Percentiles rank a stretch among this genome's conserved stretches.
These are phyloP conservation scores for Aporophyla nigra DNA, from an alignment of 2,888 invertebrate species.

Conservation along the genomic window DNA sequence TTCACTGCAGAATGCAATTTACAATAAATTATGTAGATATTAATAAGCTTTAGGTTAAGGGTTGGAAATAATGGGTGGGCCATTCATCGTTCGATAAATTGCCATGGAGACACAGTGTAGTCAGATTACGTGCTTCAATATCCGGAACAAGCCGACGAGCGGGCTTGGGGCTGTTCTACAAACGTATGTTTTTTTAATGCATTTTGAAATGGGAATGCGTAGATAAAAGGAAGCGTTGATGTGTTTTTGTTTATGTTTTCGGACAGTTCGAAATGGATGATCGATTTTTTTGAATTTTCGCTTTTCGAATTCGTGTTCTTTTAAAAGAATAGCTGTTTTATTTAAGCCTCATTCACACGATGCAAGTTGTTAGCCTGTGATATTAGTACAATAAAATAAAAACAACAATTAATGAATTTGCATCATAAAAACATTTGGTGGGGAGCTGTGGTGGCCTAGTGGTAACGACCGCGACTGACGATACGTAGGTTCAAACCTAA, in stretches of 20 bases:
- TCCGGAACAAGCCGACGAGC: conserved; percentile 83
- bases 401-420: not conserved
- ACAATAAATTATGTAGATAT: conserved; percentile 91
- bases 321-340: not conserved
- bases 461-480: too few species aligned
- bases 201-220: conserved; percentile 59
- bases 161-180: conserved; percentile 59
- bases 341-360: not conserved
- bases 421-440: not conserved
- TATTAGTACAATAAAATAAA: not conserved
- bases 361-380: not conserved
- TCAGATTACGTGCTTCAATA: conserved; percentile 91
- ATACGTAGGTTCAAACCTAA: too few species aligned
- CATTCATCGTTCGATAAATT: conserved; percentile 90
- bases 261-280: conserved; percentile 27
- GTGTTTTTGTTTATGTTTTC: conserved; percentile 60
- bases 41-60: conserved; percentile 90
- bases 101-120: conserved; percentile 88
- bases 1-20: conserved; percentile 89
- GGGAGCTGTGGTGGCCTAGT: too few species aligned
- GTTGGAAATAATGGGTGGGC: conserved; percentile 87
- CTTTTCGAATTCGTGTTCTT: conserved; percentile 13
- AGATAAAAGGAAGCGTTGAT: conserved; percentile 61
- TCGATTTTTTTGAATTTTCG: conserved; percentile 26
- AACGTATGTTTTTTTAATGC: conserved; percentile 64